Base-by-base conservation (phyloP, 2,797 vertebrate genomes). In the Odontamblyopus rebecca region DNA sequence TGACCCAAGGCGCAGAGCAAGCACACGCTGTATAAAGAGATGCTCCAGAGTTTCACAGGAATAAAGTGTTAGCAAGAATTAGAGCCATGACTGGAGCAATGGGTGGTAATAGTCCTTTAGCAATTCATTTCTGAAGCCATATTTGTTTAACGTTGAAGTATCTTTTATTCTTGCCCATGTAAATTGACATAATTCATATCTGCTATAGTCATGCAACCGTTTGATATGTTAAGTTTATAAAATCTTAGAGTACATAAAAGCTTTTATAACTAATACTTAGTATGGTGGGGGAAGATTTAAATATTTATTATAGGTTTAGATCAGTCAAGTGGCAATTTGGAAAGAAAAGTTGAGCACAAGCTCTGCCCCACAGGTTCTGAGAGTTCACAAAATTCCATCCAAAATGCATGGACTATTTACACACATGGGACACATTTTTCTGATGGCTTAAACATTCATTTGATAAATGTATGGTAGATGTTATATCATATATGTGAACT, bases 1-100 rank as follows among this genome's bases (percentile, higher is more conserved):
- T 70, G 67, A 80, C 68, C 66, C 41, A 32, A 27, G 32, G 77
- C 70, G 69, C 12, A 48, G 67, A 71, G 32, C 57, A 76, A 83
- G 73, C 74, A 70, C 35, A 62, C 13, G 1, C 15, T 35, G 68
- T 75, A 70, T 81, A 70, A 15, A 62, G 72, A 75, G 68, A 80
- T 65, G 9, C 3, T 57, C 8, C 23, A 61, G 77, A 77, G 13
- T 84, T 74, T 72, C n/a, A 16, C 23, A 61, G 23, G 44, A 57
- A 48, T 61, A 70, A 72, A 62, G 12, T 27, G 2, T 56, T 16
- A 19, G 59, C 56, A 73, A 71, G 41, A 69, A 70, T 77, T 69
- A 18, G 76, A 29, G 62, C 61, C 6, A 65, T 70, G 60, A 62
- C 48, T 68, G 32, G 18, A 51, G 38, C 64, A 38, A 67, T 50